These are phyloP conservation scores for Heliconius hermathena DNA, from an alignment of 1,140 invertebrate species.

Conservation along the genomic window DNA sequence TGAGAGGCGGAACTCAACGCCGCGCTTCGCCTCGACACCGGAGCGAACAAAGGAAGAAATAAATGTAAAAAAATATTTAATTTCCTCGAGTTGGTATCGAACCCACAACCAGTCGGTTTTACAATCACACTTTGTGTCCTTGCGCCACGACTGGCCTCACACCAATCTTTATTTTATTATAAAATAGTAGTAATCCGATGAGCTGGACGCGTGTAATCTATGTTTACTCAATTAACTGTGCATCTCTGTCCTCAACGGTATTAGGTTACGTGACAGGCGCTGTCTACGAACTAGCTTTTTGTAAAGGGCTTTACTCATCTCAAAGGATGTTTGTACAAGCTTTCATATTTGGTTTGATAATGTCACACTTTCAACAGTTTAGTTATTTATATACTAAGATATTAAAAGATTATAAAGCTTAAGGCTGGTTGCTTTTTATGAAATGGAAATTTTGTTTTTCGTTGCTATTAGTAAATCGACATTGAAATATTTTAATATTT, in stretches of 20 bases:
- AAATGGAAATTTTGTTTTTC: background rate
- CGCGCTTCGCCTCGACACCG: too few relatives aligned
- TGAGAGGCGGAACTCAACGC: too few relatives aligned
- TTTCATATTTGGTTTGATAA: conserved; percentile 46
- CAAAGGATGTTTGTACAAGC: conserved; percentile 43
- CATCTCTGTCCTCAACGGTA: conserved; percentile 62
- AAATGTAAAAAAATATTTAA: too few relatives aligned
- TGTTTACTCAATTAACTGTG: conserved; percentile 70
- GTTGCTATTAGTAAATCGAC: too few relatives aligned
- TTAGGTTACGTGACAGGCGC: conserved; percentile 58
- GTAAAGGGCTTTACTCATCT: conserved; percentile 40
- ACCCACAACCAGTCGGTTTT: too few relatives aligned
- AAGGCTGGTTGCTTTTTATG: background rate
- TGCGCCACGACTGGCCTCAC: too few relatives aligned
- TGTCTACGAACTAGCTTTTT: conserved; percentile 44
- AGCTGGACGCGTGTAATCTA: conserved; percentile 60
- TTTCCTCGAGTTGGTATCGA: too few relatives aligned
- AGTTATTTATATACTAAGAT: background rate
- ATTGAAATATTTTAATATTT: background rate
- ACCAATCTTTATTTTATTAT: background rate
- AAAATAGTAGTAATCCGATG: background rate
- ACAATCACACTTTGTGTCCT: too few relatives aligned
- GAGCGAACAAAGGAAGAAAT: too few relatives aligned
- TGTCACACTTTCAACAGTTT: conserved; percentile 31
- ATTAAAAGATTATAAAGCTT: conserved; percentile 16